Evolutionary conservation across 2,888 invertebrate species (phyloP).

Genomic region (Aphrophora alni): DNA sequence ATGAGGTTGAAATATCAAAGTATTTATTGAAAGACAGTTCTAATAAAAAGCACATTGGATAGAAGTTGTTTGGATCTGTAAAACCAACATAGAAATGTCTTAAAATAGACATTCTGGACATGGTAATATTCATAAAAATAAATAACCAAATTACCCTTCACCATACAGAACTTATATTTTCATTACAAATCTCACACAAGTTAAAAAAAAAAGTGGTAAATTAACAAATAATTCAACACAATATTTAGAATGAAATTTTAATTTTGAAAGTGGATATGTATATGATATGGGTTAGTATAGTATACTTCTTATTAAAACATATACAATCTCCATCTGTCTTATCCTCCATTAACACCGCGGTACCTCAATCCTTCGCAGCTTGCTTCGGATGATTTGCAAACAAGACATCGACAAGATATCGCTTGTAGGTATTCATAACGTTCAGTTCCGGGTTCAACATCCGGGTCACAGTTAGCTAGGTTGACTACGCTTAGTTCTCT

Average conservation of each 20-base stretch:
- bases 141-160: too few relatives aligned
- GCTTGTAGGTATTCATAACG: constrained; percentile 82
- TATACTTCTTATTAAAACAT: background rate
- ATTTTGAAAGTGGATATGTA: background rate
- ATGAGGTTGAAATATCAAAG: too few relatives aligned
- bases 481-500: constrained; percentile 69
- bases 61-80: too few relatives aligned
- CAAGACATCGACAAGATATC: constrained; percentile 74
- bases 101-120: too few relatives aligned
- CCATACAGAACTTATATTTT: too few relatives aligned
- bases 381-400: constrained; percentile 72
- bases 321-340: constrained; percentile 33
- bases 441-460: constrained; percentile 71
- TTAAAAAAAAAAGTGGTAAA: too few relatives aligned
- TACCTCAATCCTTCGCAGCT: constrained; percentile 72
- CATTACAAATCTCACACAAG: too few relatives aligned
- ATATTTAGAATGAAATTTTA: background rate
- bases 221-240: background rate
- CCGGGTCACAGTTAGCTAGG: constrained; percentile 77
- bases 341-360: constrained; percentile 55
- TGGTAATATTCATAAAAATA: too few relatives aligned
- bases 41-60: too few relatives aligned
- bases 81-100: too few relatives aligned
- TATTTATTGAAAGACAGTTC: too few relatives aligned
- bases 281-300: background rate